Percentiles rank a stretch among this genome's conserved stretches.
These are phyloP conservation scores for Bolinopsis microptera DNA, from an alignment of 37 sponge, comb jelly and placozoan species.

Conservation along the genomic window DNA sequence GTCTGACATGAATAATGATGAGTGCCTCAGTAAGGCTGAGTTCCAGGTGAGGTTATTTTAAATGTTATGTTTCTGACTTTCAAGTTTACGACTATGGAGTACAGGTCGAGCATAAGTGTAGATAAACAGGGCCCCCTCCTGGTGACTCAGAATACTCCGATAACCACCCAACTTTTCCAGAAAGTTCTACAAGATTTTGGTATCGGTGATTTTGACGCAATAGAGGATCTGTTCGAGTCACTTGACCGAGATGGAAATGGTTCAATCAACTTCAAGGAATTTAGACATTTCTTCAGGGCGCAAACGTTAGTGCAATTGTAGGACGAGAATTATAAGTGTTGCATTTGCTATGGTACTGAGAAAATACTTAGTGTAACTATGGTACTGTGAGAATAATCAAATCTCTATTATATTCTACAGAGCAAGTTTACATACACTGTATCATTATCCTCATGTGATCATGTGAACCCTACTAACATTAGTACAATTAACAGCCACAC, in stretches of 20 bases:
- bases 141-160: too few species aligned
- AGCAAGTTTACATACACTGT: too few species aligned
- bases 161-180: too few species aligned
- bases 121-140: too few species aligned
- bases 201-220: slow-evolving; percentile 19
- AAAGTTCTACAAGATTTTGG: slow-evolving; percentile 44
- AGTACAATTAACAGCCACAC: too few species aligned
- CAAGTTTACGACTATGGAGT: not conserved
- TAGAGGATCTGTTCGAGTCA: slow-evolving; percentile 43
- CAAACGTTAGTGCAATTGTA: slow-evolving; percentile 19
- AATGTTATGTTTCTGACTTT: not conserved
- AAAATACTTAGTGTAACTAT: too few species aligned
- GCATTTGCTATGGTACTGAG: too few species aligned
- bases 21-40: slow-evolving; percentile 17
- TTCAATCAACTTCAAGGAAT: slow-evolving; percentile 2
- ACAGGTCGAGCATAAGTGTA: too few species aligned
- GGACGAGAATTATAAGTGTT: not conserved
- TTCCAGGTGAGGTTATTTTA: slow-evolving; percentile 23
- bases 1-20: slow-evolving; percentile 29
- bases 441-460: too few species aligned
- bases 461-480: too few species aligned
- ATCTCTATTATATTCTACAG: too few species aligned
- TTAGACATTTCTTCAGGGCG: slow-evolving; percentile 37
- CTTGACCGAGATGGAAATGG: slow-evolving; percentile 18
- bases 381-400: too few species aligned